Percentiles rank a stretch among this genome's conserved stretches.
Evolutionary conservation across 2,888 invertebrate species (phyloP).

Genomic region (Lasius platythorax): DNA sequence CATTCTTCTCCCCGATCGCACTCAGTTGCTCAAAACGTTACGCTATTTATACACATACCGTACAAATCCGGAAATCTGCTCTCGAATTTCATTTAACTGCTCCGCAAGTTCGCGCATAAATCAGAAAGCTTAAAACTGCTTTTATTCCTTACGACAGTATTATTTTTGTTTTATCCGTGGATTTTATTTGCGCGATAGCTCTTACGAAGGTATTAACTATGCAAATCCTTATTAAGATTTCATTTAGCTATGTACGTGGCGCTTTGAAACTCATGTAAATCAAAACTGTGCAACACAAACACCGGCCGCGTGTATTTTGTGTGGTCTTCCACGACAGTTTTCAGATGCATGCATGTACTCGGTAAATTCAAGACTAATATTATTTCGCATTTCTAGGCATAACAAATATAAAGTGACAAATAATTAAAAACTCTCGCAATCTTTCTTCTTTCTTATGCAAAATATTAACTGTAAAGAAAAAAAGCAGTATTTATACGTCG

Average conservation of each 20-base stretch:
- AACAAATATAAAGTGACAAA: conserved; percentile 3
- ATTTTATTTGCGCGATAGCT: conserved; percentile 22
- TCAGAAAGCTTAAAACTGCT: not conserved
- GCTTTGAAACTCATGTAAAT: conserved; percentile 2
- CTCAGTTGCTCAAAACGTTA: not conserved
- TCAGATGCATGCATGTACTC: not conserved
- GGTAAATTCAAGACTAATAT: not conserved
- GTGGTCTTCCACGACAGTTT: not conserved
- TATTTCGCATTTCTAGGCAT: not conserved
- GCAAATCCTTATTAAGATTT: conserved; percentile 24
- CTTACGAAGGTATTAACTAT: conserved; percentile 35
- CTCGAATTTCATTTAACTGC: conserved; percentile 4
- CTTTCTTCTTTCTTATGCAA: too few relatives aligned
- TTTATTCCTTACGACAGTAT: not conserved
- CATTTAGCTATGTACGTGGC: conserved; percentile 5
- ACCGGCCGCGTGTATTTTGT: not conserved
- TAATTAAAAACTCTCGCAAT: not conserved
- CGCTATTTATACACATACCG: conserved; percentile 1
- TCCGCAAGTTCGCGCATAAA: conserved; percentile 3
- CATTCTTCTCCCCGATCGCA: not conserved
- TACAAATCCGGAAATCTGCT: conserved; percentile 32
- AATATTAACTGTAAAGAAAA: not conserved
- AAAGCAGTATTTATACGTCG: not conserved
- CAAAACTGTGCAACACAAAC: not conserved
- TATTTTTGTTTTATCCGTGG: not conserved